These are phyloP conservation scores for Protodeltote pygarga DNA, from an alignment of 2,888 invertebrate genomes.

Conservation along the genomic window DNA sequence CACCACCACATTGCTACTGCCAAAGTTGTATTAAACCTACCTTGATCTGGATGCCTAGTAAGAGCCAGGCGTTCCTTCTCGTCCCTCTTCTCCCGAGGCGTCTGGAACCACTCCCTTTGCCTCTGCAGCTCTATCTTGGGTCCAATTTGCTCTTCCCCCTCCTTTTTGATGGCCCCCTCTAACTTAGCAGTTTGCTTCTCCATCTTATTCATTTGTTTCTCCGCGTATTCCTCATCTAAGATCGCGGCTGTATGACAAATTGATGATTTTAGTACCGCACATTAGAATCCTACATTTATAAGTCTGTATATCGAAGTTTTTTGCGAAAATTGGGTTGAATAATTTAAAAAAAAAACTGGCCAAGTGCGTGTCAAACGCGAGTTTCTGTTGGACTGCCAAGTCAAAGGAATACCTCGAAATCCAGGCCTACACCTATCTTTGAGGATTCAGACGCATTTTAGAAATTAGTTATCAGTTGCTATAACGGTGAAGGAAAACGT, in stretches of 20 bases:
- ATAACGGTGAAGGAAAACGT: too few relatives aligned
- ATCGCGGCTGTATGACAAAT: conserved; percentile 88
- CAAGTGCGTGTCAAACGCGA: too few relatives aligned
- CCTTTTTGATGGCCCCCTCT: conserved; percentile 68
- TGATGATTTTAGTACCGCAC: too few relatives aligned
- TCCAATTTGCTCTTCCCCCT: conserved; percentile 51
- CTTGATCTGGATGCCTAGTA: conserved; percentile 69
- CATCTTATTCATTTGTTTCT: conserved; percentile 92
- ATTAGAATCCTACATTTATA: too few relatives aligned
- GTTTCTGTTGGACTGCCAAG: too few relatives aligned
- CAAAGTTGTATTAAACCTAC: conserved; percentile 43
- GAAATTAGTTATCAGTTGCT: too few relatives aligned
- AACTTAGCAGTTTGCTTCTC: conserved; percentile 94
- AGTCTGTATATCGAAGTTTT: too few relatives aligned
- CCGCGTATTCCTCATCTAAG: conserved; percentile 94
- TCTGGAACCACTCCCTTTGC: conserved; percentile 94
- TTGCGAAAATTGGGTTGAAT: too few relatives aligned
- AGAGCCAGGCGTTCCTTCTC: conserved; percentile 90
- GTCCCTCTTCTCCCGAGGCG: conserved; percentile 91
- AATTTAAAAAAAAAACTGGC: too few relatives aligned
- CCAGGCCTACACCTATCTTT: too few relatives aligned
- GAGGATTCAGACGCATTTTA: too few relatives aligned
- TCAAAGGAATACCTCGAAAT: too few relatives aligned
- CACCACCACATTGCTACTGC: not conserved
- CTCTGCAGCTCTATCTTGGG: conserved; percentile 73